Percentiles rank a stretch among this genome's conserved stretches.
These are phyloP conservation scores for Leptopilina syphax DNA, from an alignment of 2,888 invertebrate species.

Conservation along the genomic window DNA sequence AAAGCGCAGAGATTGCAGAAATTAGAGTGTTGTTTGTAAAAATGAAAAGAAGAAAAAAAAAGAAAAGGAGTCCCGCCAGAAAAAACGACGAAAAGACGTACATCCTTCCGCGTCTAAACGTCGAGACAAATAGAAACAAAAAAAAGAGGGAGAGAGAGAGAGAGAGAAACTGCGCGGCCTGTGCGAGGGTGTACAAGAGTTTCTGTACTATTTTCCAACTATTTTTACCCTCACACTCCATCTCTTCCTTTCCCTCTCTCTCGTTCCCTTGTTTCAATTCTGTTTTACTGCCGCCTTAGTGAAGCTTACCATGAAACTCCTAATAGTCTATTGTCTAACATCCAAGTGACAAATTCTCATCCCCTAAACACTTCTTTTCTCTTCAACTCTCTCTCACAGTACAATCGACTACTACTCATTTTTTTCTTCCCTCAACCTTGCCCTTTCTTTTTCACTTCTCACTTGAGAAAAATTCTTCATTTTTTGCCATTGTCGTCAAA, in stretches of 20 bases:
- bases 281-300: constrained; percentile 8
- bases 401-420: background rate
- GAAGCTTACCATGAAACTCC: constrained; percentile 41
- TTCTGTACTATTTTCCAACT: background rate
- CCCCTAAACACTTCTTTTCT: constrained; percentile 21
- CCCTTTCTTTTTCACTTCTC: background rate
- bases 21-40: constrained; percentile 32
- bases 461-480: background rate
- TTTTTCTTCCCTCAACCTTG: constrained; percentile 7
- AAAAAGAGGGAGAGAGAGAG: constrained; percentile 16
- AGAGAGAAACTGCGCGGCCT: constrained; percentile 44
- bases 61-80: constrained; percentile 47
- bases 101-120: constrained; percentile 32
- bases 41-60: constrained; percentile 35
- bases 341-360: constrained; percentile 44
- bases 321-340: constrained; percentile 52
- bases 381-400: too few species aligned
- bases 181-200: constrained; percentile 30
- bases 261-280: constrained; percentile 35
- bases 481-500: background rate
- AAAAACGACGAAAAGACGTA: constrained; percentile 34
- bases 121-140: constrained; percentile 31
- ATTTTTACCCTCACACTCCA: background rate
- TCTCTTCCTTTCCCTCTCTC: background rate
- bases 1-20: constrained; percentile 1